Evolutionary conservation across 2,797 vertebrate genomes (phyloP), one percentile per base, ranked within the genome.

Genomic region (Cyclopterus lumpus): DNA sequence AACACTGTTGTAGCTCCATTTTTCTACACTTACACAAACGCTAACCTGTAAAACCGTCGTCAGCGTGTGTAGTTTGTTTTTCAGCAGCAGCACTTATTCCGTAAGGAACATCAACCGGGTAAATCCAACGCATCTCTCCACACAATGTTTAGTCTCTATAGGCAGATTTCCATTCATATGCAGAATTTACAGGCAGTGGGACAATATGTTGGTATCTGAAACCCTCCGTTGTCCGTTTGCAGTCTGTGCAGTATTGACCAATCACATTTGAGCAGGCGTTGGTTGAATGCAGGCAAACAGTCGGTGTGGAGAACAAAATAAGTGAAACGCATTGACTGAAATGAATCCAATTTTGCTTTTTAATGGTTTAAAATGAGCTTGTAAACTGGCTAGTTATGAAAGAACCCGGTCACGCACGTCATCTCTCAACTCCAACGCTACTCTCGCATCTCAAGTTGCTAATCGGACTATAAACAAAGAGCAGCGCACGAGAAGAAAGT

Each of bases 11-110:
- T 38, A n/a, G 5, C 26, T n/a, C 24, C 1, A 1, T 24, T n/a
- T 38, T 3, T 72, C 8, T 30, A 62, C 51, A 53, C 24, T 55
- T 28, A 51, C 30, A 44, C 6, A 0, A 48, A 51, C 22, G 18
- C 55, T 62, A 73, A 70, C 60, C 36, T 68, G 38, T 57, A 22
- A 70, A 55, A 54, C 18, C 38, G 12, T 65, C 12, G 22, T 65
- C 40, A 7, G 16, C 34, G 8, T 42, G 38, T 54, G 48, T 22
- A 10, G 48, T 22, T 22, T 51, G 9, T 22, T 12, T 26, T 44
- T 54, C 58, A 20, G 18, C 44, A 48, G 46, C 44, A 48, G 48
- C 11, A 34, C 4, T 16, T 49, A 14, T 55, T 71, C 34, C 46
- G 44, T 44, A 51, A 0, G 10, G 28, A 62, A 26, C 64, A 57